Conservation (phyloP, 1,140 invertebrate species). For the Andricus grossulariae region DNA sequence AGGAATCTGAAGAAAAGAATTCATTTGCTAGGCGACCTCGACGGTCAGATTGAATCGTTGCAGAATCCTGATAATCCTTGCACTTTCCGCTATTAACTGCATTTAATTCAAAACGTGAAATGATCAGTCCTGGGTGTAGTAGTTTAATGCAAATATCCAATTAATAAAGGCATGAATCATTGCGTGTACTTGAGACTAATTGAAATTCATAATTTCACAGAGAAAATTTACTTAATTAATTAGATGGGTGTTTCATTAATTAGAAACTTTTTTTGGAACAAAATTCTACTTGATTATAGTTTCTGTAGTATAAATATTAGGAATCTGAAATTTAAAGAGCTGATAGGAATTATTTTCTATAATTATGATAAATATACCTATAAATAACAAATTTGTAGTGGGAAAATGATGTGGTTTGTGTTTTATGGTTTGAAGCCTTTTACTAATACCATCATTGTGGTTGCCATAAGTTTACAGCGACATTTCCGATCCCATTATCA, state of each 20-base stretch:
- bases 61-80: neutral
- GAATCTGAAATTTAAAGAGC: no score
- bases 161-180: neutral
- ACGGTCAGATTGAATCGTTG: conserved; percentile 5
- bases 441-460: conserved; percentile 6
- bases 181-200: neutral
- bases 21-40: conserved; percentile 1
- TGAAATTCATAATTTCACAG: conserved; percentile 15
- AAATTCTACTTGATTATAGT: no score
- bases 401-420: no score
- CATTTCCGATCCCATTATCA: conserved; percentile 13
- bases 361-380: no score
- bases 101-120: neutral
- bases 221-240: conserved; percentile 7
- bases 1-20: neutral
- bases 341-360: no score
- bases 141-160: conserved; percentile 13
- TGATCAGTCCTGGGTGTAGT: neutral
- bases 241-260: neutral
- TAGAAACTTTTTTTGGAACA: no score
- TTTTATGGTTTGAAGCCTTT: neutral
- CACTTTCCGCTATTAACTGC: neutral
- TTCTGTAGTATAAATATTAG: no score
- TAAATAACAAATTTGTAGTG: no score
- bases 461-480: conserved; percentile 19